phyloP scores from a whole-genome alignment of 2,113 vertebrate species.

The Calyptomena viridis region DNA sequence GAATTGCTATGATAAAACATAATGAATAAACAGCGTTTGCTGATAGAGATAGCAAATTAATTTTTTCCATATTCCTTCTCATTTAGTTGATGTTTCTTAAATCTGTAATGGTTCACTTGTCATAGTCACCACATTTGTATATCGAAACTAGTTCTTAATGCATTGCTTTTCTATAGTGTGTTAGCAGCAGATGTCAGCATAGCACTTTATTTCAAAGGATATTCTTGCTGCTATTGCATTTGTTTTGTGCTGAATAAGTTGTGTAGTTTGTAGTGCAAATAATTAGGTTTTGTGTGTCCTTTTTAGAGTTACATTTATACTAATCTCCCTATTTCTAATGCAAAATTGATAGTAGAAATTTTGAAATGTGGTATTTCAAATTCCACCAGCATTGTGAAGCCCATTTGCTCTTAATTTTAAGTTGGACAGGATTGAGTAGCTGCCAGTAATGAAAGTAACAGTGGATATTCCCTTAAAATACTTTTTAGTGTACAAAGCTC shows the following conservation, averaged over 20 bases:
- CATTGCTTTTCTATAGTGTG: neutral
- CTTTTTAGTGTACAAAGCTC: neutral
- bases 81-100: neutral
- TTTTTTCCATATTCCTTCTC: neutral
- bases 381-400: neutral
- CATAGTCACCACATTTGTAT: neutral
- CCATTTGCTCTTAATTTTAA: neutral
- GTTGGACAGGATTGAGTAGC: neutral
- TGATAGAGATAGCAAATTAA: neutral
- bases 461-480: neutral
- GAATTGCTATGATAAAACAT: neutral
- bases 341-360: neutral
- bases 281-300: neutral
- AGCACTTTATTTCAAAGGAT: neutral
- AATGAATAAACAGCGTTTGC: neutral
- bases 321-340: neutral
- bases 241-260: neutral
- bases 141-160: neutral
- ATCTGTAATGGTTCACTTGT: neutral
- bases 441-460: neutral
- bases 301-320: neutral
- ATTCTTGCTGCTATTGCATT: neutral
- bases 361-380: neutral
- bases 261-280: neutral
- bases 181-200: neutral